These are phyloP conservation scores for Umimayanthus kanabou DNA, from an alignment of 92 coral and sea anemone species.

Conservation along the genomic window DNA sequence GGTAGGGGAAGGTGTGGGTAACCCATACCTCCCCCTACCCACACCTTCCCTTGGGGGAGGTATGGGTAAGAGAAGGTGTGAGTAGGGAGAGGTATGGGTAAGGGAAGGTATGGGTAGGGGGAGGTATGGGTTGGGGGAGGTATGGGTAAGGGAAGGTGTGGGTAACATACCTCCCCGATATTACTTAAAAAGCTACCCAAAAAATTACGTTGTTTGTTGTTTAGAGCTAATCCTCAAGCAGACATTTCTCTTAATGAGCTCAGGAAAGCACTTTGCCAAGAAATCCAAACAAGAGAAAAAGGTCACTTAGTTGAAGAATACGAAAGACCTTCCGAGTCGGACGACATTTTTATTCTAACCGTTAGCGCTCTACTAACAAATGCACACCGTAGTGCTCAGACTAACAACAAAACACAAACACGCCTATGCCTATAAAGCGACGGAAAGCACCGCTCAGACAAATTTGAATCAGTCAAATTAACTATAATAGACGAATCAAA, in stretches of 20 bases:
- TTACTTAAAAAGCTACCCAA: conserved; percentile 39
- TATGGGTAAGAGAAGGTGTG: too few relatives aligned
- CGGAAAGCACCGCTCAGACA: conserved; percentile 51
- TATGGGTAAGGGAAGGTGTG: too few relatives aligned
- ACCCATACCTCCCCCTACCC: too few relatives aligned
- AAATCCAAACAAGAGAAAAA: conserved; percentile 57
- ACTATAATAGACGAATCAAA: conserved; percentile 44
- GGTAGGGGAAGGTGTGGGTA: too few relatives aligned
- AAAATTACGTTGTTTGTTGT: conserved; percentile 16
- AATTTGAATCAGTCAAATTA: conserved; percentile 46
- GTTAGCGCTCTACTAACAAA: conserved; percentile 13
- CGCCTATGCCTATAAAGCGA: conserved; percentile 47
- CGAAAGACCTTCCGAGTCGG: conserved; percentile 20
- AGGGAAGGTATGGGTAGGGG: too few relatives aligned
- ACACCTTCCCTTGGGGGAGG: too few relatives aligned
- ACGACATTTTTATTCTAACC: conserved; percentile 13
- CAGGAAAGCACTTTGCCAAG: conserved; percentile 39
- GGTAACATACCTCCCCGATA: too few relatives aligned
- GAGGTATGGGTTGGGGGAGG: too few relatives aligned
- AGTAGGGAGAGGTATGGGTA: too few relatives aligned
- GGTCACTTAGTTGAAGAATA: conserved; percentile 38
- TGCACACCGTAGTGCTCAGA: conserved; percentile 15
- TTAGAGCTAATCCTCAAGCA: conserved; percentile 44
- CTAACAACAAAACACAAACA: conserved; percentile 8
- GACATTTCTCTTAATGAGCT: conserved; percentile 49